phyloP scores from a whole-genome alignment of 2,888 invertebrate species.

The Chymomyza caudatula region DNA sequence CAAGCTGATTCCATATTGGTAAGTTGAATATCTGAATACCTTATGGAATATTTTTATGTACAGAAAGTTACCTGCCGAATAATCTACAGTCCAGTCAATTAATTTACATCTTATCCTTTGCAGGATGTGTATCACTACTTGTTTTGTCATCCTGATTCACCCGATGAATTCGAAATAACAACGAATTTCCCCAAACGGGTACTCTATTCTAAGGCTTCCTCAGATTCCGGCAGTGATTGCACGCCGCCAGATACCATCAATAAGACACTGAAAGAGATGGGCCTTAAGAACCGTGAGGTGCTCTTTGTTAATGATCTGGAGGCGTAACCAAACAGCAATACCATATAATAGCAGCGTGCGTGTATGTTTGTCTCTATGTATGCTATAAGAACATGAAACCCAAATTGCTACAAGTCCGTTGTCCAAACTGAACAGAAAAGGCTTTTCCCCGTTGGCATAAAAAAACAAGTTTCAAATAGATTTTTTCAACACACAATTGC shows the following conservation, averaged over 20 bases:
- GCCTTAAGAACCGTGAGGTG: slow-evolving; percentile 93
- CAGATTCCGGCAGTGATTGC: slow-evolving; percentile 38
- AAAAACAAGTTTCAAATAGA: background rate
- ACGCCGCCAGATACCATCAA: slow-evolving; percentile 37
- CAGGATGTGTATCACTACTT: slow-evolving; percentile 96
- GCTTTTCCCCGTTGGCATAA: background rate
- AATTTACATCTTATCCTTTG: slow-evolving; percentile 64
- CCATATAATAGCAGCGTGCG: slow-evolving; percentile 3
- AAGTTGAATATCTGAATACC: too few relatives aligned
- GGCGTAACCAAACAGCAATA: slow-evolving; percentile 78
- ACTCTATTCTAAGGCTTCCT: slow-evolving; percentile 79
- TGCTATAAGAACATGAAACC: background rate
- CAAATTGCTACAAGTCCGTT: slow-evolving; percentile 37
- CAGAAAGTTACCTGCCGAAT: too few relatives aligned
- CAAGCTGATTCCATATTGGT: slow-evolving; percentile 90
- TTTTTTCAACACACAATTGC: background rate
- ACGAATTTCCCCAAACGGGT: slow-evolving; percentile 96
- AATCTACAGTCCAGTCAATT: background rate
- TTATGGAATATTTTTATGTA: too few relatives aligned
- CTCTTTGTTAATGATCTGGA: slow-evolving; percentile 96
- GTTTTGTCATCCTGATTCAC: slow-evolving; percentile 95
- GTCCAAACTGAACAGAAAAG: slow-evolving; percentile 36
- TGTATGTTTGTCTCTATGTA: background rate
- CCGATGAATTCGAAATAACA: slow-evolving; percentile 95
- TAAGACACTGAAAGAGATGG: slow-evolving; percentile 81